phyloP scores from a whole-genome alignment of 2,888 invertebrate species.

The Cabera pusaria region DNA sequence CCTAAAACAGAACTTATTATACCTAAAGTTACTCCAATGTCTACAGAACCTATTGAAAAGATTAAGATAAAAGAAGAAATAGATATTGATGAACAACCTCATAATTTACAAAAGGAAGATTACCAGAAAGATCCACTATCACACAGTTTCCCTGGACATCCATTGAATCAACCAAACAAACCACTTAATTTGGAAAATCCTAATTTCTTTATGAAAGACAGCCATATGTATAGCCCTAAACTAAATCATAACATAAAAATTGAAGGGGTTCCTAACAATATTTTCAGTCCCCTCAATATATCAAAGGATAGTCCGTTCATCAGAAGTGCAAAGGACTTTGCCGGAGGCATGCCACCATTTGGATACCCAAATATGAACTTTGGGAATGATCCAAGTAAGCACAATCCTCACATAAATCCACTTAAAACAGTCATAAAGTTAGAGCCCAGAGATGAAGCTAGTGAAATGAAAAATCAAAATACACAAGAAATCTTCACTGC shows the following conservation, averaged over 20 bases:
- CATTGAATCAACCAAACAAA: conserved; percentile 62
- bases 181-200: conserved; percentile 74
- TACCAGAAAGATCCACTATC: conserved; percentile 73
- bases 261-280: conserved; percentile 68
- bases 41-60: conserved; percentile 73
- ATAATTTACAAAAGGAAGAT: conserved; percentile 73
- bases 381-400: conserved; percentile 69
- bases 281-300: conserved; percentile 73
- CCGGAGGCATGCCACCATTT: conserved; percentile 65
- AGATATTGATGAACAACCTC: conserved; percentile 68
- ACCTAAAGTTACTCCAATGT: conserved; percentile 83
- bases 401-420: conserved; percentile 70
- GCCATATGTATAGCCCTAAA: conserved; percentile 73
- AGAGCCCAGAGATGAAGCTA: conserved; percentile 76
- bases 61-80: conserved; percentile 80
- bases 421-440: conserved; percentile 78
- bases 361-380: conserved; percentile 68
- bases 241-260: conserved; percentile 71
- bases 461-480: conserved; percentile 73
- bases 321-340: conserved; percentile 71
- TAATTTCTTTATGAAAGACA: conserved; percentile 77
- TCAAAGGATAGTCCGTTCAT: conserved; percentile 71
- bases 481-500: conserved; percentile 79
- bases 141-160: conserved; percentile 68
- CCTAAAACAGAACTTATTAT: conserved; percentile 85